These are phyloP conservation scores for Hesperophylax magnus DNA, from an alignment of 1,140 invertebrate species.

Conservation along the genomic window DNA sequence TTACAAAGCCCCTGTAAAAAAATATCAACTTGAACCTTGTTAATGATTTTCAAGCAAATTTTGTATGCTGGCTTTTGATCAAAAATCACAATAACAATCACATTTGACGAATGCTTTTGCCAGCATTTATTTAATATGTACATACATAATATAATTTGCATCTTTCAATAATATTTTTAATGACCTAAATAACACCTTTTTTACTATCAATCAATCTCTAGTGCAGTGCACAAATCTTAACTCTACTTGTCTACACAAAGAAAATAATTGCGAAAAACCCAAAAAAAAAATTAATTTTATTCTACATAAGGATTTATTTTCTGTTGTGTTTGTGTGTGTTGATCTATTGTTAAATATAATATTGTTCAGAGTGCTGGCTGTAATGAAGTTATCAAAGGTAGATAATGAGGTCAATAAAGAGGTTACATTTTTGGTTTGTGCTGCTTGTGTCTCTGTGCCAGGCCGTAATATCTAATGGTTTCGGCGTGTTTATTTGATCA, in stretches of 20 bases:
- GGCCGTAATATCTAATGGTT: neutral
- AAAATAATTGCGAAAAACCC: neutral
- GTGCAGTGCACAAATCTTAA: too few relatives aligned
- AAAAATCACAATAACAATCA: too few relatives aligned
- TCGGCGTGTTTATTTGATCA: neutral
- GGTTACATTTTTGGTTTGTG: neutral
- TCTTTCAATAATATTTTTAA: neutral
- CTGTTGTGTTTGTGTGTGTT: slow-evolving; percentile 13
- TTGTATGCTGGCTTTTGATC: too few relatives aligned
- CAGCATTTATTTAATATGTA: too few relatives aligned
- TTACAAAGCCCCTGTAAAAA: too few relatives aligned
- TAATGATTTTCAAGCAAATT: too few relatives aligned
- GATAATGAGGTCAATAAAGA: slow-evolving; percentile 17
- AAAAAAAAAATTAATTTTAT: slow-evolving; percentile 9
- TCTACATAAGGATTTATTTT: neutral
- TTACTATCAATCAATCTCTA: too few relatives aligned
- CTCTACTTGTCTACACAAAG: neutral
- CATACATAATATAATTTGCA: too few relatives aligned
- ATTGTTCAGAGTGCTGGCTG: slow-evolving; percentile 9
- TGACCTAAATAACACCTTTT: neutral
- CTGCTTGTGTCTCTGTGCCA: neutral
- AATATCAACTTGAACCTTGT: too few relatives aligned
- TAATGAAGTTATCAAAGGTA: neutral
- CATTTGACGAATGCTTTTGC: too few relatives aligned
- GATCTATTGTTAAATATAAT: slow-evolving; percentile 3